Evolutionary conservation across 1,140 invertebrate species (phyloP).

Genomic region (Eupristina koningsbergeri): DNA sequence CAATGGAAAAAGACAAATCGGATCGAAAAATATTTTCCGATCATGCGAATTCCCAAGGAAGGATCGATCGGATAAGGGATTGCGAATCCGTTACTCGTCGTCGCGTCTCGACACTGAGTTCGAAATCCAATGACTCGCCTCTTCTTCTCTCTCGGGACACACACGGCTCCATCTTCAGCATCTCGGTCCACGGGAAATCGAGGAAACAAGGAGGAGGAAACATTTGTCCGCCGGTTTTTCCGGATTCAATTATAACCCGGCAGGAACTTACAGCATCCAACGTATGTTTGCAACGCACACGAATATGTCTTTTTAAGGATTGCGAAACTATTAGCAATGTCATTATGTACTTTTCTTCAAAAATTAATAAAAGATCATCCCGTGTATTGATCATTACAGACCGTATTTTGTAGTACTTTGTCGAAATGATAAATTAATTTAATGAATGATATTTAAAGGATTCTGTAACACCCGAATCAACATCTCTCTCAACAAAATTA

Average conservation of each 20-base stretch:
- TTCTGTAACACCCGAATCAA: neutral
- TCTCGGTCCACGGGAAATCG: no score
- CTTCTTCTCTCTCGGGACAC: neutral
- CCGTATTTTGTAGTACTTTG: neutral
- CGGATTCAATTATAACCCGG: slow-evolving; percentile 7
- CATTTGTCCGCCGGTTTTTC: slow-evolving; percentile 1
- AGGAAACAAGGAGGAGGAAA: slow-evolving; percentile 34
- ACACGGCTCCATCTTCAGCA: no score
- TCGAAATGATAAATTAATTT: slow-evolving; percentile 11
- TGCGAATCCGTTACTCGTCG: neutral
- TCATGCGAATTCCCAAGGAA: neutral
- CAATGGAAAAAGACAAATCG: neutral
- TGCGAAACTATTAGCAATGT: neutral
- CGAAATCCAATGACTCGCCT: slow-evolving; percentile 15
- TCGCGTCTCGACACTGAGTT: neutral
- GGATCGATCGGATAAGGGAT: slow-evolving; percentile 22
- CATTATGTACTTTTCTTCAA: neutral
- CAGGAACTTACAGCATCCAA: neutral
- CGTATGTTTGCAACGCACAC: neutral
- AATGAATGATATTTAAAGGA: neutral
- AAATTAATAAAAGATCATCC: neutral
- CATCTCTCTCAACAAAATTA: no score
- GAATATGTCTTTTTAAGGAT: slow-evolving; percentile 8
- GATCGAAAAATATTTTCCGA: slow-evolving; percentile 1
- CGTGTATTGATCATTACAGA: neutral